Conservation (phyloP, 2,888 invertebrate species). For the Iphiclides podalirius region DNA sequence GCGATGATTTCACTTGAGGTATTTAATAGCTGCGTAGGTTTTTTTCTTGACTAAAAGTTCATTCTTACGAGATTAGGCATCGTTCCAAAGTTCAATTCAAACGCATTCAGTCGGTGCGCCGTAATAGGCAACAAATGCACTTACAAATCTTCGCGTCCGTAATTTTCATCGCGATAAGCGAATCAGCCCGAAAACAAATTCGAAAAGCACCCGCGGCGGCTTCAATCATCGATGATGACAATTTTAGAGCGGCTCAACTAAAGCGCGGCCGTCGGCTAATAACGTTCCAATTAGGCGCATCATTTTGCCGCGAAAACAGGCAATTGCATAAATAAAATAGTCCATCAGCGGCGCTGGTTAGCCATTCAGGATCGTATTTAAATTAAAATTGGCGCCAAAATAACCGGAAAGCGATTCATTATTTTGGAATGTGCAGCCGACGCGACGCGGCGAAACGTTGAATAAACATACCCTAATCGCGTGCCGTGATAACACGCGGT, state of each 20-base stretch:
- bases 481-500: background rate
- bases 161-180: no score
- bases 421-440: constrained; percentile 34
- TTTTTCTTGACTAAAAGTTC: no score
- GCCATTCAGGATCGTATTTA: constrained; percentile 62
- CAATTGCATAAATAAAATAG: constrained; percentile 61
- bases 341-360: constrained; percentile 51
- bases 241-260: no score
- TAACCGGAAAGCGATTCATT: constrained; percentile 47
- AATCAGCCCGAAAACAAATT: background rate
- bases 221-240: constrained; percentile 1
- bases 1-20: no score
- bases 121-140: no score
- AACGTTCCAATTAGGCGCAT: constrained; percentile 49
- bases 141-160: no score
- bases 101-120: no score
- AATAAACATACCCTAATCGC: constrained; percentile 27
- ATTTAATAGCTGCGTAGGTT: no score
- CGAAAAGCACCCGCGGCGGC: background rate
- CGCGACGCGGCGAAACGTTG: constrained; percentile 25
- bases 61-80: no score
- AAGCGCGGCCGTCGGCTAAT: constrained; percentile 34
- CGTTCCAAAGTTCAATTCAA: no score
- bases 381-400: constrained; percentile 54
- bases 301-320: constrained; percentile 54